phyloP scores from a whole-genome alignment of 2,113 vertebrate species.

The Hippocampus barbouri region DNA sequence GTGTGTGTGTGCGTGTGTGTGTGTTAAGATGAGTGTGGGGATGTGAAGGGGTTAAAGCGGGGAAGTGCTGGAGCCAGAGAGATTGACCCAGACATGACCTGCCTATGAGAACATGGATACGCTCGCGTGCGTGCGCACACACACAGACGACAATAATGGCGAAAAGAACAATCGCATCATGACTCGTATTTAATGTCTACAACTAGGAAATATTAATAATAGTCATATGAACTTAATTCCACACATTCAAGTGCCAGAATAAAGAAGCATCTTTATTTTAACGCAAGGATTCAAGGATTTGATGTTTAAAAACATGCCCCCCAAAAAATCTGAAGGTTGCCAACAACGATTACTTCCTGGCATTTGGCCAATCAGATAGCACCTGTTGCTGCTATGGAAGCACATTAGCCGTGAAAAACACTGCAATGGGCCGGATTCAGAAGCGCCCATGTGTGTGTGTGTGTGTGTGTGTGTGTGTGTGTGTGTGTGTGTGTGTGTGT shows the following conservation, averaged over 20 bases:
- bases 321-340: constrained; percentile 12
- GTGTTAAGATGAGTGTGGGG: constrained; percentile 1
- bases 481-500: constrained; percentile 13
- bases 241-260: background rate
- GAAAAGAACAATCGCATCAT: constrained; percentile 29
- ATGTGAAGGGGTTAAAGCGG: constrained; percentile 61
- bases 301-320: background rate
- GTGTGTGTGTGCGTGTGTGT: background rate
- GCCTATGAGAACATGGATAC: constrained; percentile 60
- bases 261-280: background rate
- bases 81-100: constrained; percentile 71
- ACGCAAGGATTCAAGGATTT: background rate
- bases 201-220: background rate
- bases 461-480: constrained; percentile 14
- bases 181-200: constrained; percentile 28
- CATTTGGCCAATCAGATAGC: constrained; percentile 58
- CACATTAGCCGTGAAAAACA: constrained; percentile 59
- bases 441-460: constrained; percentile 35
- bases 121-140: constrained; percentile 25
- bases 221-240: background rate
- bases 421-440: constrained; percentile 45
- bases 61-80: constrained; percentile 65
- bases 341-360: constrained; percentile 41
- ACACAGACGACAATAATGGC: constrained; percentile 34
- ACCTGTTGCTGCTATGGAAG: constrained; percentile 33